Conservation (phyloP, 2,797 vertebrate species). For the Semotilus atromaculatus region DNA sequence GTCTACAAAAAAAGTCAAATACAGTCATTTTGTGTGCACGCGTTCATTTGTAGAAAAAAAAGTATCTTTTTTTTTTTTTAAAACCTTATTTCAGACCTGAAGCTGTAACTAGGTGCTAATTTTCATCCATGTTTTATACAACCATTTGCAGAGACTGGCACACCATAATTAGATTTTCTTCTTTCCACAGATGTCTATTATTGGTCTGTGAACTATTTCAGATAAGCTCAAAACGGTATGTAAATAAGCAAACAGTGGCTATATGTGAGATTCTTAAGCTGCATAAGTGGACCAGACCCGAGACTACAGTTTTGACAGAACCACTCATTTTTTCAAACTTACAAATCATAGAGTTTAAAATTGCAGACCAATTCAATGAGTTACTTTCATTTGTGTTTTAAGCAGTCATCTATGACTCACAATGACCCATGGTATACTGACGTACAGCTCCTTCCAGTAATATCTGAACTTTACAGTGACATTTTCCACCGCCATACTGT, state of each 20-base stretch:
- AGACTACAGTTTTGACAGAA: not conserved
- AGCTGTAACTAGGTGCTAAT: not conserved
- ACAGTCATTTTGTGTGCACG: not conserved
- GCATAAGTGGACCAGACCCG: not conserved
- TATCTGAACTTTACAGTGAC: constrained; percentile 4
- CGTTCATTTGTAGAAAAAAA: not conserved
- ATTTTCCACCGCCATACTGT: not conserved
- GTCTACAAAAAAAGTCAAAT: not conserved
- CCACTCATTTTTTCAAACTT: not conserved
- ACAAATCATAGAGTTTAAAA: not conserved
- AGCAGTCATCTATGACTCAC: not conserved
- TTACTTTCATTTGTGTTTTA: too few species aligned
- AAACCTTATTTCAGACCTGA: not conserved
- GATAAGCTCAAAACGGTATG: not conserved
- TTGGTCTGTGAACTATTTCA: not conserved
- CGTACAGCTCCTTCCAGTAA: not conserved
- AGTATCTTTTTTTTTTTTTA: too few species aligned
- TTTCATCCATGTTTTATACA: not conserved
- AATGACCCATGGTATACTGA: not conserved
- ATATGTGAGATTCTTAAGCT: not conserved
- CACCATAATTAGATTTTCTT: not conserved
- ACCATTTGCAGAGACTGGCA: not conserved
- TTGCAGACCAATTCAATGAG: not conserved
- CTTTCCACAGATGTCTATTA: not conserved
- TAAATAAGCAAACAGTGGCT: not conserved